phyloP scores from a whole-genome alignment of 1,140 invertebrate genomes.

The Hestina assimilis region DNA sequence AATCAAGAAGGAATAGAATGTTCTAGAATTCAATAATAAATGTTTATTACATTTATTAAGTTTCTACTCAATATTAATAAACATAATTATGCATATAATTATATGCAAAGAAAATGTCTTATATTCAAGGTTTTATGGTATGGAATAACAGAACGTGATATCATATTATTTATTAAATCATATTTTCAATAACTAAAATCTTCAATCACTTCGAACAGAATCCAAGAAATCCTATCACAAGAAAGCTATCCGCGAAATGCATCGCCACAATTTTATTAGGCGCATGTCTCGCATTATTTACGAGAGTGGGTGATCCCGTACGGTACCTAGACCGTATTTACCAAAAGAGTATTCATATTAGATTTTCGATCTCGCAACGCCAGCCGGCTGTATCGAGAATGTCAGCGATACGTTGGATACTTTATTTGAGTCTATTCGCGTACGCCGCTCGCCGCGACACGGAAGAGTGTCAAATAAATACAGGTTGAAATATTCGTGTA shows the following conservation, averaged over 20 bases:
- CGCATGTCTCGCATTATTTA: conserved; percentile 62
- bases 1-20: no score
- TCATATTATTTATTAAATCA: no score
- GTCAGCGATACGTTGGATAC: conserved; percentile 69
- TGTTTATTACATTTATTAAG: no score
- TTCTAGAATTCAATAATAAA: no score
- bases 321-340: conserved; percentile 55
- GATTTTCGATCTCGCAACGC: conserved; percentile 67
- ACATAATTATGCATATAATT: no score
- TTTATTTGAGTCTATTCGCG: conserved; percentile 67
- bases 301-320: conserved; percentile 44
- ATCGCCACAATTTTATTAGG: conserved; percentile 55
- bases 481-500: conserved; percentile 73
- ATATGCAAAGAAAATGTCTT: no score
- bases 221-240: background rate
- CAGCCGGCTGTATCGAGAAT: conserved; percentile 63
- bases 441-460: conserved; percentile 58
- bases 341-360: conserved; percentile 74
- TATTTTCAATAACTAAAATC: background rate
- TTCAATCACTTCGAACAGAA: conserved; percentile 6
- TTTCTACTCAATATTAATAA: no score
- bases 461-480: conserved; percentile 75
- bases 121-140: no score
- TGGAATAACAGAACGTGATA: no score
- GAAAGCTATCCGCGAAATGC: conserved; percentile 16